Evolutionary conservation across 1,140 invertebrate genomes (phyloP).

Genomic region (Potamilus streckersoni): DNA sequence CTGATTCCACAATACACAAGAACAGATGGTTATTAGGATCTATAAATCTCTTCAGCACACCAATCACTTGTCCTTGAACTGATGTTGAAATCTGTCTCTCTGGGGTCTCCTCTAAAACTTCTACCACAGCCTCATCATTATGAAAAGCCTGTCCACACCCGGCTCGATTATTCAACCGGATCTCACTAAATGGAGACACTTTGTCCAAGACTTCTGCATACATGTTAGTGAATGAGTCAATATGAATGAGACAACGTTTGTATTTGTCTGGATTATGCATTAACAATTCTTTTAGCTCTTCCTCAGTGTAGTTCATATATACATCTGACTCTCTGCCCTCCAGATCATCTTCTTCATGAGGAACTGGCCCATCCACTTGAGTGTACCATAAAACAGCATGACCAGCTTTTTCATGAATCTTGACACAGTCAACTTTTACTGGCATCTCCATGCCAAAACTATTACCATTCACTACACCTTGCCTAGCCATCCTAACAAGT

Average conservation of each 20-base stretch:
- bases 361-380: not conserved
- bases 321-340: not conserved
- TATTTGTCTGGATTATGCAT: conserved; percentile 22
- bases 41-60: conserved; percentile 48
- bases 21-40: conserved; percentile 48
- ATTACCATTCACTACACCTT: conserved; percentile 1
- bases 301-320: not conserved
- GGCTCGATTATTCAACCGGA: conserved; percentile 44
- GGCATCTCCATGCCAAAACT: not conserved
- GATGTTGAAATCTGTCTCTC: conserved; percentile 1
- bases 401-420: conserved; percentile 16
- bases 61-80: conserved; percentile 52
- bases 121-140: conserved; percentile 57
- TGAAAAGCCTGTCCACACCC: conserved; percentile 54
- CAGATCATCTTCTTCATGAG: not conserved
- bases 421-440: conserved; percentile 18
- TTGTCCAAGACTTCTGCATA: conserved; percentile 34
- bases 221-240: conserved; percentile 4
- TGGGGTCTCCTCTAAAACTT: conserved; percentile 35
- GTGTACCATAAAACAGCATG: conserved; percentile 24
- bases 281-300: conserved; percentile 14
- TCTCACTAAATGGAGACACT: conserved; percentile 19
- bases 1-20: conserved; percentile 52
- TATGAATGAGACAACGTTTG: conserved; percentile 26
- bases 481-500: conserved; percentile 32